Conservation (phyloP, 1,140 invertebrate genomes). For the Drosophila insularis region DNA sequence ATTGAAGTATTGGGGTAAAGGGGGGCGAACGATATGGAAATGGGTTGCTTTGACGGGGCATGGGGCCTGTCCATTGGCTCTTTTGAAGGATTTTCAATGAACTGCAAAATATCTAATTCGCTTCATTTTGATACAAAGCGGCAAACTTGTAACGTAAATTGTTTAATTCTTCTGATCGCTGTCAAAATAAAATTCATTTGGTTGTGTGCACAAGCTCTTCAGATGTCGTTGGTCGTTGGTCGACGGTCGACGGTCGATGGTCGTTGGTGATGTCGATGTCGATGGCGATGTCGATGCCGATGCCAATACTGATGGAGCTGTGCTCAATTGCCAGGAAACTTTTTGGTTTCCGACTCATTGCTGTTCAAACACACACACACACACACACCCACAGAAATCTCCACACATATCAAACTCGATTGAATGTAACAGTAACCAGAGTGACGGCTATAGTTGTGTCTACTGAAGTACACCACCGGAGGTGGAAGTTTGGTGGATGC, state of each 20-base stretch:
- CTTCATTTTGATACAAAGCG: constrained; percentile 31
- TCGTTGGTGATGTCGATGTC: constrained; percentile 17
- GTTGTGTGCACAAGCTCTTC: constrained; percentile 31
- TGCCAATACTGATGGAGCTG: constrained; percentile 35
- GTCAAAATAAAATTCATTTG: constrained; percentile 52
- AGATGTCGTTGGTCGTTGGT: constrained; percentile 13
- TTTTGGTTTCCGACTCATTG: constrained; percentile 59
- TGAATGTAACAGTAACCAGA: constrained; percentile 44
- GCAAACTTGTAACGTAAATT: constrained; percentile 28
- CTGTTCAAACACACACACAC: constrained; percentile 47
- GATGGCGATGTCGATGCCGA: background rate
- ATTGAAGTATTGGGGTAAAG: background rate
- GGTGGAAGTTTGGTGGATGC: constrained; percentile 26
- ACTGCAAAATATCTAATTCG: constrained; percentile 56
- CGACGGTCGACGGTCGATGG: constrained; percentile 7
- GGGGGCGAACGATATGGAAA: too few species aligned
- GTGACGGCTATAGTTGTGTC: constrained; percentile 19
- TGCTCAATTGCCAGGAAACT: constrained; percentile 67
- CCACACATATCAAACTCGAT: constrained; percentile 45
- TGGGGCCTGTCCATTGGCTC: constrained; percentile 16
- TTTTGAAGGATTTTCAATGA: constrained; percentile 41
- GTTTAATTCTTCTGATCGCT: constrained; percentile 62
- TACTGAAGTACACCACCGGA: constrained; percentile 17
- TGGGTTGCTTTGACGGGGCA: too few species aligned
- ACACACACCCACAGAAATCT: background rate